phyloP scores from a whole-genome alignment of 2,888 invertebrate genomes.

The Hemaris fuciformis region DNA sequence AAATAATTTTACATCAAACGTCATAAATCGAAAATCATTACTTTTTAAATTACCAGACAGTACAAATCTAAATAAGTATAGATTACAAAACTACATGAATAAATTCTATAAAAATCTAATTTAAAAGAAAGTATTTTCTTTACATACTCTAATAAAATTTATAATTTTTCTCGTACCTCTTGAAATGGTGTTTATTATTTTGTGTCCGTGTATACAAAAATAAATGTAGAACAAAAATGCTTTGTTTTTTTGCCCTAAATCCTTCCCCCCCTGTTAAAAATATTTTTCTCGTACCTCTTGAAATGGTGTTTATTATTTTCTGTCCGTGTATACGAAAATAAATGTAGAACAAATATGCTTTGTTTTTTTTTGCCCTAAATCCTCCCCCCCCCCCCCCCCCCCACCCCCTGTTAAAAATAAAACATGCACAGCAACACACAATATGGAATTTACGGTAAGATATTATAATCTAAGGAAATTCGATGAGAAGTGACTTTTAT shows the following conservation, averaged over 20 bases:
- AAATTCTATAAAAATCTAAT: no score
- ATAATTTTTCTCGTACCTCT: not conserved
- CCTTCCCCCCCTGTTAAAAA: not conserved
- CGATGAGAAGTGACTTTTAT: no score
- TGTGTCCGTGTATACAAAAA: not conserved
- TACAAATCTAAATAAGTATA: no score
- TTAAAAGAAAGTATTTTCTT: no score
- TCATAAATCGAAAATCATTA: no score
- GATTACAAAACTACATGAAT: no score
- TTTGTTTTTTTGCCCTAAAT: not conserved
- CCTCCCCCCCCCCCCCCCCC: not conserved
- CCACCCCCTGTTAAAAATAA: not conserved
- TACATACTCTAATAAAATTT: no score
- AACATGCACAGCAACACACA: no score
- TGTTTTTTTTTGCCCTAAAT: not conserved
- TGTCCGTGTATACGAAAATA: not conserved
- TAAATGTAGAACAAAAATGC: not conserved
- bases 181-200: not conserved
- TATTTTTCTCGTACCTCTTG: not conserved
- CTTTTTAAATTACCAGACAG: no score
- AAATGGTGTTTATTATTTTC: not conserved
- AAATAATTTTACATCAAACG: no score
- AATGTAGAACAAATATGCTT: not conserved
- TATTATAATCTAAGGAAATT: no score
- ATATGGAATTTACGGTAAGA: no score